A percentile compares a stretch with the other conserved stretches of the same genome.
phyloP scores from a whole-genome alignment of 2,113 vertebrate genomes.

The Saguinus midas region DNA sequence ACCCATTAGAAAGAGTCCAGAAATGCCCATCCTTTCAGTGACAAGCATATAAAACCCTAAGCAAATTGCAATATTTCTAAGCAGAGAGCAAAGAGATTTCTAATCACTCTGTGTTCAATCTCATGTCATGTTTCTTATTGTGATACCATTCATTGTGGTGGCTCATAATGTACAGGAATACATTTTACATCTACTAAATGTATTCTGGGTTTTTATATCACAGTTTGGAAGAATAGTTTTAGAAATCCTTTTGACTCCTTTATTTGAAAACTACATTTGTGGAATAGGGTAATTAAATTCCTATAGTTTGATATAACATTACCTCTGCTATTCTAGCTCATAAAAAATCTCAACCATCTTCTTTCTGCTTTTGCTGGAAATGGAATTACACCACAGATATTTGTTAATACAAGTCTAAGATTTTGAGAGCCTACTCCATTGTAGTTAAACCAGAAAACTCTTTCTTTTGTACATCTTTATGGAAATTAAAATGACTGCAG shows the following conservation, averaged over 20 bases:
- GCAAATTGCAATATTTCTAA: constrained; percentile 35
- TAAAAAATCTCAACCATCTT: constrained; percentile 62
- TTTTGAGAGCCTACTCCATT: constrained; percentile 69
- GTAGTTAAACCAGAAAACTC: constrained; percentile 69
- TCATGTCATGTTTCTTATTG: neutral
- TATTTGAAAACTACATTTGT: constrained; percentile 76
- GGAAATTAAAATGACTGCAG: constrained; percentile 77
- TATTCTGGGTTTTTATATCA: constrained; percentile 63
- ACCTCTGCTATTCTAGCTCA: constrained; percentile 66
- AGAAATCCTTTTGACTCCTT: constrained; percentile 75
- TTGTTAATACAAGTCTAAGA: constrained; percentile 62
- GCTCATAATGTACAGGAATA: constrained; percentile 55
- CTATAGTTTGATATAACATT: constrained; percentile 70
- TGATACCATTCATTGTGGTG: neutral
- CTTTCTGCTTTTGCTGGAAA: constrained; percentile 59
- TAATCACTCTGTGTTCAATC: constrained; percentile 50
- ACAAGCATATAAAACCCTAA: constrained; percentile 38
- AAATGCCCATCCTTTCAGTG: neutral
- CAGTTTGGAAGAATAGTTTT: constrained; percentile 61
- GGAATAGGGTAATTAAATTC: constrained; percentile 77
- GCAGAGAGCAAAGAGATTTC: constrained; percentile 31
- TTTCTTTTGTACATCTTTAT: constrained; percentile 64
- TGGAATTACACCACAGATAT: constrained; percentile 66
- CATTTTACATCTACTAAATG: constrained; percentile 65
- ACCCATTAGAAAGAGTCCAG: constrained; percentile 23